These are phyloP conservation scores for Chloebia gouldiae DNA, from an alignment of 2,113 vertebrate species.

Conservation along the genomic window DNA sequence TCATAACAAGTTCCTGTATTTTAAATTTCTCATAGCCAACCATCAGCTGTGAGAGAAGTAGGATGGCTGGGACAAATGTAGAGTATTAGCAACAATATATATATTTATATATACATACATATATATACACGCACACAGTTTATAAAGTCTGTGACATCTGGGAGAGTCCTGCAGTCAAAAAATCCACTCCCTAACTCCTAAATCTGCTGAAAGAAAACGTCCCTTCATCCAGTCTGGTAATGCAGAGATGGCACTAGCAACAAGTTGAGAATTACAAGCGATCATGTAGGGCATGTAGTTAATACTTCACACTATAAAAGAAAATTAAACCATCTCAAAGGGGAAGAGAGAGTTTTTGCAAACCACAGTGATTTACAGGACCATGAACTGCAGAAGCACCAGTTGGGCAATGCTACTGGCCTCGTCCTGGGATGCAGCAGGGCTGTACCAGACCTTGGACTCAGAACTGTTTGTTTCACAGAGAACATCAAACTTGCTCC, in stretches of 20 bases:
- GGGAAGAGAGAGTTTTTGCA: background rate
- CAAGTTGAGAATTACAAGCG: background rate
- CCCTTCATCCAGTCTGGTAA: background rate
- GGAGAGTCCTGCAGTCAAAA: background rate
- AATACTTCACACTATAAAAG: background rate
- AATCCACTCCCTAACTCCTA: background rate
- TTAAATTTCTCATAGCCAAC: background rate
- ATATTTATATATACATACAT: accelerated
- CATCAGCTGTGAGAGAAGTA: background rate
- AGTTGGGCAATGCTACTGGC: background rate
- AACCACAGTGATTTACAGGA: background rate
- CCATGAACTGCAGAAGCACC: background rate
- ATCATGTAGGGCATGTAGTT: background rate
- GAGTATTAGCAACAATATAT: background rate
- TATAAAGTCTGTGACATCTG: background rate
- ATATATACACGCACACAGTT: background rate
- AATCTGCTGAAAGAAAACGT: background rate
- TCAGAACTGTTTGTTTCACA: background rate
- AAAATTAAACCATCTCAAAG: background rate
- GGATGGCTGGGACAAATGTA: background rate
- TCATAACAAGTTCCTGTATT: background rate
- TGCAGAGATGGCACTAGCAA: background rate
- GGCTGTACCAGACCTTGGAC: background rate
- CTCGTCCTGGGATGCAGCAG: accelerated
- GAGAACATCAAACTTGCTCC: background rate